Evolutionary conservation across 2,113 vertebrate genomes (phyloP), one percentile per base, ranked within the genome.

Genomic region (Hyla sarda): DNA sequence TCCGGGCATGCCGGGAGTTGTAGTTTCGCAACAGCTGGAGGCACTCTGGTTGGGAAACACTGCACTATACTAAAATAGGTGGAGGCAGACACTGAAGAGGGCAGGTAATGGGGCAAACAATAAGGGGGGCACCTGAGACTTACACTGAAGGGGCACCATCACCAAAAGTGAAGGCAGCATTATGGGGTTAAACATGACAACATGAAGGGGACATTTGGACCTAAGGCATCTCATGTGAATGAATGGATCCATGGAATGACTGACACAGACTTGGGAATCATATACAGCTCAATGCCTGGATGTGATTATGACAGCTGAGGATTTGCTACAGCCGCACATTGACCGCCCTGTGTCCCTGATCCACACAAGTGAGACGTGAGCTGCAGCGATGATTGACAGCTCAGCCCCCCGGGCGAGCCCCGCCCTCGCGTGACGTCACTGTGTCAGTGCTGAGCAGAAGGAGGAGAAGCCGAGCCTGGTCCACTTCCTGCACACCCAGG

Each of bases 401-500:
- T 62, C 4, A 84, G 56, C 23, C n/a, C 79, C 17, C n/a, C n/a
- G n/a, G 30, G 50, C 32, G 23, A 30, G 47, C 14, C 75, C 85
- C 37, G 32, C 23, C 48, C 41, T 10, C 8, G 3, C 37, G 41
- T 87, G 85, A 87, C 32, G 65, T 86, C 84, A 86, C 11, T 10
- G 30, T 86, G 77, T 34, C 77, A 87, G 69, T 48, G 76, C 25
- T 10, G 23, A 80, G 84, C 47, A 30, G 75, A 32, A 54, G 84
- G 82, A 83, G 34, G 41, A 79, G 75, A 21, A n/a, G 30, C 65
- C 7, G 23, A 5, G 4, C 52, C 67, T 30, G 71, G 52, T 47
- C 72, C 73, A 71, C 84, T 79, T 85, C 84, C 84, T 85, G 74
- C 84, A 78, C 30, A n/a, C 71, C 45, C 71, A 50, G 67, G 47